Conservation (phyloP, 2,113 vertebrate species). For the Sinocyclocheilus grahami region DNA sequence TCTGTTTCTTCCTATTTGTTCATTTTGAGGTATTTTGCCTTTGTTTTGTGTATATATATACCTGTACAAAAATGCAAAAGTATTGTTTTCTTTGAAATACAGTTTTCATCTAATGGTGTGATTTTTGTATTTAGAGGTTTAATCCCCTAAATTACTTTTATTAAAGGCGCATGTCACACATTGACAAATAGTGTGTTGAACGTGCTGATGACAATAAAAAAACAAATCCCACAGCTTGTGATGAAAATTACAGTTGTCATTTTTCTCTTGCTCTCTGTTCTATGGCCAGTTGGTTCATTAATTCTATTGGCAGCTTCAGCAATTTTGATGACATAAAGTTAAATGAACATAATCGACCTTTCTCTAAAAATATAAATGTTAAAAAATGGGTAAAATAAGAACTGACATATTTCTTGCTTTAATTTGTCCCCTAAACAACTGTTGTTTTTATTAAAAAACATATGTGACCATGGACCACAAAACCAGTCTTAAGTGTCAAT, state of each 20-base stretch:
- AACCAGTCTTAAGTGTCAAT: too few relatives aligned
- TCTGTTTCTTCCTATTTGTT: slow-evolving; percentile 72
- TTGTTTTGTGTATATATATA: slow-evolving; percentile 91
- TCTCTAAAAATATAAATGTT: too few relatives aligned
- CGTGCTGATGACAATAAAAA: slow-evolving; percentile 83
- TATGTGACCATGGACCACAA: too few relatives aligned
- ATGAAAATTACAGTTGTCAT: slow-evolving; percentile 38
- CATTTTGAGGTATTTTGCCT: slow-evolving; percentile 82
- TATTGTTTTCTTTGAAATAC: slow-evolving; percentile 93
- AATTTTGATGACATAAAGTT: too few relatives aligned
- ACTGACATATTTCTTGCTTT: too few relatives aligned
- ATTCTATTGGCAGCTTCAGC: too few relatives aligned
- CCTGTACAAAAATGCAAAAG: slow-evolving; percentile 85
- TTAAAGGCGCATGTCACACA: slow-evolving; percentile 87
- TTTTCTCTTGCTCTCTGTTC: too few relatives aligned
- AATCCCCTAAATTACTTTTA: slow-evolving; percentile 90
- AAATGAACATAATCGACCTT: too few relatives aligned
- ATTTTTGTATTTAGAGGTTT: slow-evolving; percentile 89
- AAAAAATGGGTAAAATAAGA: too few relatives aligned
- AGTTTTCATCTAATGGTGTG: slow-evolving; percentile 94
- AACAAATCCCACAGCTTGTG: slow-evolving; percentile 81
- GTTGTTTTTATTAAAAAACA: too few relatives aligned
- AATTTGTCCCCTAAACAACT: too few relatives aligned
- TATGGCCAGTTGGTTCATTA: too few relatives aligned
- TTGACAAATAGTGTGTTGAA: slow-evolving; percentile 89